Percentiles rank a stretch among this genome's conserved stretches.
phyloP scores from a whole-genome alignment of 2,888 invertebrate species.

The Acanthosepion lycidas region DNA sequence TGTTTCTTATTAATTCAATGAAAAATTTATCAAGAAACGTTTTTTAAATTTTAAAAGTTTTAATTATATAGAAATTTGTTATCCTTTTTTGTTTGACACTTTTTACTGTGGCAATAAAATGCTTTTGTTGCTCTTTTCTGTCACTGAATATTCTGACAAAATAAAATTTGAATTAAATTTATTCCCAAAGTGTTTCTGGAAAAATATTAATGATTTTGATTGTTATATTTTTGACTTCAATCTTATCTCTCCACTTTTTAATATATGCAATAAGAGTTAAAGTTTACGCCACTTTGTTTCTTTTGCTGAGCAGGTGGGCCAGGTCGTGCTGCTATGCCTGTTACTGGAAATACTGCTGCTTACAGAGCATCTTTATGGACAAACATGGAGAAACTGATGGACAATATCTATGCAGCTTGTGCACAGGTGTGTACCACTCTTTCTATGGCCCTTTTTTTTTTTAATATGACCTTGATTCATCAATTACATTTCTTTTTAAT shows the following conservation, averaged over 20 bases:
- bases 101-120: no score
- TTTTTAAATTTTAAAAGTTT: not conserved
- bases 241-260: no score
- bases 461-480: not conserved
- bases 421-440: conserved; percentile 66
- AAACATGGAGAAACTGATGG: conserved; percentile 89
- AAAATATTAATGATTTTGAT: no score
- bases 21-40: not conserved
- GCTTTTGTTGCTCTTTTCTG: no score
- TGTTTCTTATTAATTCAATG: conserved; percentile 14
- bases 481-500: not conserved
- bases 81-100: not conserved
- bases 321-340: conserved; percentile 79
- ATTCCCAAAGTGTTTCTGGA: no score
- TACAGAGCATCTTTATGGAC: conserved; percentile 86
- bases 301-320: conserved; percentile 65
- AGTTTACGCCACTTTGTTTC: not conserved
- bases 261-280: no score
- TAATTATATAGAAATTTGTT: not conserved
- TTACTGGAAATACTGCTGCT: conserved; percentile 78
- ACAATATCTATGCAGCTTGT: conserved; percentile 77
- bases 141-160: no score
- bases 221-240: no score
- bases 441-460: not conserved
- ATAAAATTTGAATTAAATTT: no score